Conservation (phyloP, 1,140 invertebrate species). For the Bombus difficillimus region DNA sequence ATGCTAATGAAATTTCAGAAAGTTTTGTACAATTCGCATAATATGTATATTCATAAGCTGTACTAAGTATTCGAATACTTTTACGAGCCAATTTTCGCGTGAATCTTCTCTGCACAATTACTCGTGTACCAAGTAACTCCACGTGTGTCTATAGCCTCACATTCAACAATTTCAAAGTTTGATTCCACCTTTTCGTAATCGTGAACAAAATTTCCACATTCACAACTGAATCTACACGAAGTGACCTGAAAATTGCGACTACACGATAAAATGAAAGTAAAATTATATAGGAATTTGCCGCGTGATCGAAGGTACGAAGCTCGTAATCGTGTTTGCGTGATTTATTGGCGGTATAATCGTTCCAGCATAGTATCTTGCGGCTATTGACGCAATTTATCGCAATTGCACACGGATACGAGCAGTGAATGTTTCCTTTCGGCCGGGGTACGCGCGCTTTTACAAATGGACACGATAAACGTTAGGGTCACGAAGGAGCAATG, state of each 20-base stretch:
- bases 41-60: too few relatives aligned
- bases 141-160: too few relatives aligned
- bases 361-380: background rate
- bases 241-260: background rate
- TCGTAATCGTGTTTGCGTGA: too few relatives aligned
- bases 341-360: background rate
- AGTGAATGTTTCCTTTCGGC: background rate
- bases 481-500: background rate
- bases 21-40: too few relatives aligned
- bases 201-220: background rate
- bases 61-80: too few relatives aligned
- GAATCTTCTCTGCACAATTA: too few relatives aligned
- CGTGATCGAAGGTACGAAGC: background rate
- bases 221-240: background rate
- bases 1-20: too few relatives aligned
- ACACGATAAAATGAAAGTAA: background rate
- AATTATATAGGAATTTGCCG: background rate
- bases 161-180: too few relatives aligned
- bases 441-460: background rate
- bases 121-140: too few relatives aligned
- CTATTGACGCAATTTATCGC: background rate
- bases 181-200: too few relatives aligned
- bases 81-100: too few relatives aligned
- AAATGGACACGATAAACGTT: conserved; percentile 10
- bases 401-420: background rate